Conservation (phyloP, 2,113 vertebrate species). For the Loxodonta africana region DNA sequence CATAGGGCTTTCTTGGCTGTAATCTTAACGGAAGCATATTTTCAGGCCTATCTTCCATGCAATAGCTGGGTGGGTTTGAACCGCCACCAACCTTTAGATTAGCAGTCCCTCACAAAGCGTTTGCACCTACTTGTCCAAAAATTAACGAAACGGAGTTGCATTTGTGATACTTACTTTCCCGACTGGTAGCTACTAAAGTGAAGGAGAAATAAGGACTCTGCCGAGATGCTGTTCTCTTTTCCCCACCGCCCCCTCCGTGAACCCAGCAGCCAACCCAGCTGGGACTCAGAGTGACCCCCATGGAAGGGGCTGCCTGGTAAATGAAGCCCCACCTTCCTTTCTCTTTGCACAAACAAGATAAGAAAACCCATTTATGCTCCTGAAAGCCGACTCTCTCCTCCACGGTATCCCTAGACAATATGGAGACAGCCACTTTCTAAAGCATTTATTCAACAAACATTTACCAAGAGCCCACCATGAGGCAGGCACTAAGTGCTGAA, state of each 20-base stretch:
- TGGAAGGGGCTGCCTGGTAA: no score
- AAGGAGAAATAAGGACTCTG: not conserved
- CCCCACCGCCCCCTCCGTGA: not conserved
- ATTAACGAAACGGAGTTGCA: not conserved
- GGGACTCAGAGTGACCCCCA: rapidly evolving
- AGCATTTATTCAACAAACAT: constrained; percentile 47
- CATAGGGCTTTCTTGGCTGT: not conserved
- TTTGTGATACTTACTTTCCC: not conserved
- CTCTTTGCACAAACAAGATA: not conserved
- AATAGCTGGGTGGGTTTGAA: not conserved
- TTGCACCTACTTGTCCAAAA: not conserved
- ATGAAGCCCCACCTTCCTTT: not conserved
- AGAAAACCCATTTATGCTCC: not conserved
- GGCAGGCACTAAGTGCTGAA: constrained; percentile 41
- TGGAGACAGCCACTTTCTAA: not conserved
- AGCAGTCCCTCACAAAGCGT: not conserved
- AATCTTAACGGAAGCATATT: not conserved
- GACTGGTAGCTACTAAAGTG: not conserved
- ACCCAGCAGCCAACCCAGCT: not conserved
- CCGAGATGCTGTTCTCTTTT: not conserved
- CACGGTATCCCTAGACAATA: not conserved
- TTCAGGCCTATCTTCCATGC: not conserved
- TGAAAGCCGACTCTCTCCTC: not conserved
- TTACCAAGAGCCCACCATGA: constrained; percentile 34
- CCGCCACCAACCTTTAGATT: not conserved